Conservation (phyloP, 2,113 vertebrate genomes). For the Tringa solitaria region DNA sequence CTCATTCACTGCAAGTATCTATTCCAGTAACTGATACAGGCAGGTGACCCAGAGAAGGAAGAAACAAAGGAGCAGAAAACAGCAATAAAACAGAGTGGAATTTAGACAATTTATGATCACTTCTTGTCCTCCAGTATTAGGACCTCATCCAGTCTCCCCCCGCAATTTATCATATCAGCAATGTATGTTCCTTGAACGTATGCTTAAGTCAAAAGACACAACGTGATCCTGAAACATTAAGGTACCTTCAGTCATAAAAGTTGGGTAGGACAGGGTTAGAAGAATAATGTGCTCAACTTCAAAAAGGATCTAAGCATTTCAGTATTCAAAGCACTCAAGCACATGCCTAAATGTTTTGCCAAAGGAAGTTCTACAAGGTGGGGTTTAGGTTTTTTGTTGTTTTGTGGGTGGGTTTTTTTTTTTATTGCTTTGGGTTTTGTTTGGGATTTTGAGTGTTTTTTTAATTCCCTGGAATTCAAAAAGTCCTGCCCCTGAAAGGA, state of each 20-base stretch:
- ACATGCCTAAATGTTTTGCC: background rate
- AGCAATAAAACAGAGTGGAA: background rate
- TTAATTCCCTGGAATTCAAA: background rate
- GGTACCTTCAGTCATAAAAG: background rate
- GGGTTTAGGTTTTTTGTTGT: background rate
- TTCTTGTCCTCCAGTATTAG: background rate
- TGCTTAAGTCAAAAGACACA: background rate
- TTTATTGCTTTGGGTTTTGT: background rate
- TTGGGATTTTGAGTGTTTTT: background rate
- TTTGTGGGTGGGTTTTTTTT: background rate
- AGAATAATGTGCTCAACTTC: background rate
- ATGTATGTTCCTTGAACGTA: background rate
- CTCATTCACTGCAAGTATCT: background rate
- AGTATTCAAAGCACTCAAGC: background rate
- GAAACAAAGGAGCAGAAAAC: background rate
- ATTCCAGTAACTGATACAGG: background rate
- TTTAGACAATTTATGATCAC: background rate
- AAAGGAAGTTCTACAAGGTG: background rate
- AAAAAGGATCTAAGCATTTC: background rate
- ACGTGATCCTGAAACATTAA: background rate
- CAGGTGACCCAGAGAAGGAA: fast-evolving
- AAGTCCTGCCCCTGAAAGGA: background rate
- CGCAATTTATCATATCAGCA: background rate
- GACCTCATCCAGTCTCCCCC: background rate
- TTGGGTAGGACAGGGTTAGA: background rate